Base-by-base conservation (phyloP, 1,140 invertebrate genomes). In the Asbolus verrucosus region DNA sequence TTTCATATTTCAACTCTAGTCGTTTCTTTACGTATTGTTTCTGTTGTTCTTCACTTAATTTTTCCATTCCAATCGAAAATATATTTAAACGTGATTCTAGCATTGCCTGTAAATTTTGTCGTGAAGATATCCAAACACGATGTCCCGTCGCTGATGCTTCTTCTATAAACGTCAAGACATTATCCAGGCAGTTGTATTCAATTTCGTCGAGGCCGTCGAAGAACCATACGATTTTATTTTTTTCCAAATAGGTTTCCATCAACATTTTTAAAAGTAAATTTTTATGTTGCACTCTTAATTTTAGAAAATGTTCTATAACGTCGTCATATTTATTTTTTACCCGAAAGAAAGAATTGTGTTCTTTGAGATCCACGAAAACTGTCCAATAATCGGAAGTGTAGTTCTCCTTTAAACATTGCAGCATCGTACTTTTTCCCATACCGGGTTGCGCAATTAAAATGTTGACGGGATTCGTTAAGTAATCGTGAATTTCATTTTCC, bases 221-320 rank as follows among this genome's bases (percentile, higher is more conserved):
- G 16, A 50, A 50, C 8, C 19, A 50, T 6, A 24, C n/a, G n/a
- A n/a, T n/a, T 14, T 15, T 9, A 19, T 50, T 50, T 50, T 50
- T 50, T 19, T 16, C 1, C 15, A n/a, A 41, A n/a, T n/a, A n/a
- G n/a, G n/a, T n/a, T n/a, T n/a, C n/a, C n/a, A n/a, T n/a, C n/a
- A n/a, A n/a, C n/a, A n/a, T n/a, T n/a, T n/a, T 36, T 11, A n/a
- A 36, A 36, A n/a, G 33, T n/a, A 5, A 11, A 8, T n/a, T 36
- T 11, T 36, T 4, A 36, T 36, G n/a, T 36, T 36, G 8, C 24
- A 36, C 5, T 36, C 11, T 9, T 24, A 6, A 19, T 8, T n/a
- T 50, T 50, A 50, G 2, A 50, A 50, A 50, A 21, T 50, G n/a
- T 24, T 50, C 24, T n/a, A 50, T n/a, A 50, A 50, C 15, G 4